These are phyloP conservation scores for Listronotus oregonensis DNA, from an alignment of 1,140 invertebrate genomes.

Conservation along the genomic window DNA sequence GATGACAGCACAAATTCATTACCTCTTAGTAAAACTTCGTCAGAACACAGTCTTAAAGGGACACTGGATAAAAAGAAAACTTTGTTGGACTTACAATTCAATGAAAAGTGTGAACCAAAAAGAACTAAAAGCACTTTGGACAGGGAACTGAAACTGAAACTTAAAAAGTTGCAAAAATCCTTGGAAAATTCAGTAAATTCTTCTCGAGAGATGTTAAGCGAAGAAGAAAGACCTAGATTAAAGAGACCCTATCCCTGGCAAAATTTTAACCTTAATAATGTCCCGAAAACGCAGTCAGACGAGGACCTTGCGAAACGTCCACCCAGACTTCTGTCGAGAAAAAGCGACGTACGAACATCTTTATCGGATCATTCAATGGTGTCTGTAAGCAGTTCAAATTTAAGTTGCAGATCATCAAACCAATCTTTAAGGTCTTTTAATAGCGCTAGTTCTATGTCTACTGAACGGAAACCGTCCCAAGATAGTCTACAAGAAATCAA, in stretches of 20 bases:
- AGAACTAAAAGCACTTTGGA: neutral
- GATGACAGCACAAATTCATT: conserved; percentile 6
- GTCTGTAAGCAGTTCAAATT: neutral
- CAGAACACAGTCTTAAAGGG: conserved; percentile 17
- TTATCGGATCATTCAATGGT: conserved; percentile 6
- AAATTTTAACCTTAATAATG: conserved; percentile 19
- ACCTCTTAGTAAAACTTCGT: conserved; percentile 20
- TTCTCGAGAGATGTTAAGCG: neutral
- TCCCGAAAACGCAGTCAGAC: neutral
- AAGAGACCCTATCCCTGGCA: conserved; percentile 24
- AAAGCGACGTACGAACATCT: neutral
- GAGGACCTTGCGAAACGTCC: neutral
- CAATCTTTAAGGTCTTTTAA: conserved; percentile 7
- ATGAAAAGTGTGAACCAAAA: neutral
- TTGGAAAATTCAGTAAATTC: neutral
- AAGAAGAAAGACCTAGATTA: conserved; percentile 10
- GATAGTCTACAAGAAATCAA: conserved; percentile 15
- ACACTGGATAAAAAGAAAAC: neutral
- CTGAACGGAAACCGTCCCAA: neutral
- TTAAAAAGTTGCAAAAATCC: conserved; percentile 7
- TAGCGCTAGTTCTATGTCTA: neutral
- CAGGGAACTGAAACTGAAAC: conserved; percentile 1
- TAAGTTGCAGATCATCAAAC: conserved; percentile 6
- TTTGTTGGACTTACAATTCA: neutral
- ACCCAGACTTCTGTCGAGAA: neutral